Evolutionary conservation across 2,888 invertebrate genomes (phyloP).

Genomic region (Halictus ligatus): DNA sequence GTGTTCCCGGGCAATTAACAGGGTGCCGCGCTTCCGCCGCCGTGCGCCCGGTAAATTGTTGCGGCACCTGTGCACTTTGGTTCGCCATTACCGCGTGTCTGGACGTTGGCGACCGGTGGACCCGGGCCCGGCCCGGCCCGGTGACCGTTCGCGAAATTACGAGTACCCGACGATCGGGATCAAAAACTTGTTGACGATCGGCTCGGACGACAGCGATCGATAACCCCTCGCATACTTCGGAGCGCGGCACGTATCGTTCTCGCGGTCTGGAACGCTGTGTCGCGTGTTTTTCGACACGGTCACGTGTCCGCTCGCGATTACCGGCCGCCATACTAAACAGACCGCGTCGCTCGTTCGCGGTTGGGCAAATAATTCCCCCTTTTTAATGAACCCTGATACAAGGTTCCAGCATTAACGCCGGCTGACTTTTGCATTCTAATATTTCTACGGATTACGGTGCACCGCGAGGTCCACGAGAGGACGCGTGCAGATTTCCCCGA

Average conservation of each 20-base stretch:
- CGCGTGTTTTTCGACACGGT: conserved; percentile 62
- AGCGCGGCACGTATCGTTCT: conserved; percentile 11
- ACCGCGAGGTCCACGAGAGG: conserved; percentile 1
- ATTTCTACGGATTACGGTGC: conserved; percentile 10
- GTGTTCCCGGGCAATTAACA: conserved; percentile 25
- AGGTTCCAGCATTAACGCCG: conserved; percentile 23
- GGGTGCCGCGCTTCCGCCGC: not conserved
- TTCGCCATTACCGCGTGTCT: not conserved
- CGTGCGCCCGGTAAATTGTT: not conserved
- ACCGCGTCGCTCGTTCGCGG: not conserved
- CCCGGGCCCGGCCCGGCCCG: no score
- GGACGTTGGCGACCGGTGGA: not conserved
- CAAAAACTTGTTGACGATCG: conserved; percentile 26
- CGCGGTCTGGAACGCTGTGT: conserved; percentile 22
- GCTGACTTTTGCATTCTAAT: conserved; percentile 6
- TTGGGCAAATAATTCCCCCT: conserved; percentile 47
- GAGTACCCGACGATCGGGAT: not conserved
- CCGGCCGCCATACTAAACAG: conserved; percentile 27
- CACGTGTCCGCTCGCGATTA: conserved; percentile 60
- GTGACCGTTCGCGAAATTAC: not conserved
- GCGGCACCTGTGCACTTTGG: conserved; percentile 11
- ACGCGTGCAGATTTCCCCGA: conserved; percentile 31
- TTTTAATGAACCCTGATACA: conserved; percentile 53
- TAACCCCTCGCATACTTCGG: conserved; percentile 3
- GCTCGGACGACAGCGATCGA: not conserved